Evolutionary conservation across 1,140 invertebrate species (phyloP).

Genomic region (Polypedilum pembai): DNA sequence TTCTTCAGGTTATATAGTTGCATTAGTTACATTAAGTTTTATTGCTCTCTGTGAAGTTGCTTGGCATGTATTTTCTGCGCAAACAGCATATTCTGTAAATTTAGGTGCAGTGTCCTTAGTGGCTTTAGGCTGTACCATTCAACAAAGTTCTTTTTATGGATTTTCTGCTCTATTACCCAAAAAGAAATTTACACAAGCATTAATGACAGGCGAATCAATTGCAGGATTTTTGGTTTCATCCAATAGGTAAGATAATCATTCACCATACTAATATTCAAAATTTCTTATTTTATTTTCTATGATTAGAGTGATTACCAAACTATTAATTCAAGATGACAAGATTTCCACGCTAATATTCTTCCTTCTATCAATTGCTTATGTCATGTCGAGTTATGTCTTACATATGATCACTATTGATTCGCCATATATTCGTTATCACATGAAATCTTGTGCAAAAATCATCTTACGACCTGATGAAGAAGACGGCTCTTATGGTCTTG

Average conservation of each 20-base stretch:
- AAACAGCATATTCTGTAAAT: slow-evolving; percentile 68
- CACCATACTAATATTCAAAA: slow-evolving; percentile 26
- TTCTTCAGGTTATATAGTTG: slow-evolving; percentile 67
- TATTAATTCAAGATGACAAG: slow-evolving; percentile 60
- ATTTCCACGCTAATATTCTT: slow-evolving; percentile 83
- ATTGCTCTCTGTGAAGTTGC: slow-evolving; percentile 78
- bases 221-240: background rate
- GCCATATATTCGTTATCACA: slow-evolving; percentile 76
- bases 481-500: slow-evolving; percentile 37
- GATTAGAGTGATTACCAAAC: slow-evolving; percentile 72
- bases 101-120: slow-evolving; percentile 75
- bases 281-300: slow-evolving; percentile 73
- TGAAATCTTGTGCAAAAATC: slow-evolving; percentile 65
- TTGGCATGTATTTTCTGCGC: slow-evolving; percentile 64
- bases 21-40: slow-evolving; percentile 70
- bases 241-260: slow-evolving; percentile 26
- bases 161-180: slow-evolving; percentile 86
- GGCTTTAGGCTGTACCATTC: slow-evolving; percentile 82
- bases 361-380: slow-evolving; percentile 62
- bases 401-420: slow-evolving; percentile 68
- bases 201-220: slow-evolving; percentile 86
- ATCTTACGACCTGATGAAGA: slow-evolving; percentile 65
- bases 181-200: slow-evolving; percentile 75
- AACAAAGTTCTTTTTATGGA: slow-evolving; percentile 90
- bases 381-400: slow-evolving; percentile 64